phyloP scores from a whole-genome alignment of 2,113 vertebrate species.

The Myrmecophaga tridactyla region DNA sequence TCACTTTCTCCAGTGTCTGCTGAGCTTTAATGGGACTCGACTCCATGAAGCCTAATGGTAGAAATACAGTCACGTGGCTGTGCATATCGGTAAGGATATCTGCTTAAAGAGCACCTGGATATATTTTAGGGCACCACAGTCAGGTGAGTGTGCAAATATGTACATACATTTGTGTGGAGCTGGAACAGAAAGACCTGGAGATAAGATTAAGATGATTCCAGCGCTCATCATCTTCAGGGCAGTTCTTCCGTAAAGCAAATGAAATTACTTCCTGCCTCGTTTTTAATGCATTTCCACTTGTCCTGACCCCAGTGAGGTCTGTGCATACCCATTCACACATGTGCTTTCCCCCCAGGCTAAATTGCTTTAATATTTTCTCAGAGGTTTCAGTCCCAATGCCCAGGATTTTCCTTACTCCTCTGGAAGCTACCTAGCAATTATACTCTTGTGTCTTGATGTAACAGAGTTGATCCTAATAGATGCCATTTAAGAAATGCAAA shows the following conservation, averaged over 20 bases:
- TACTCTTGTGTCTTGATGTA: not conserved
- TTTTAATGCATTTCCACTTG: not conserved
- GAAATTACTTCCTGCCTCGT: not conserved
- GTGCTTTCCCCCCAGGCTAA: not conserved
- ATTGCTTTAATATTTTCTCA: slow-evolving; percentile 15
- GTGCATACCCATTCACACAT: not conserved
- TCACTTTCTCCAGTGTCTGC: not conserved
- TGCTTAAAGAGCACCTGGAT: not conserved
- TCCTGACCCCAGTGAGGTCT: not conserved
- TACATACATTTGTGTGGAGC: not conserved
- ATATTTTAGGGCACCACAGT: not conserved
- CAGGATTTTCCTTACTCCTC: not conserved
- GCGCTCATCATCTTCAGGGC: not conserved
- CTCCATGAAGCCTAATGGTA: not conserved
- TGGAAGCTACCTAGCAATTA: not conserved
- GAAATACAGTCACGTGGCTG: not conserved
- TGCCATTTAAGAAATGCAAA: slow-evolving; percentile 14
- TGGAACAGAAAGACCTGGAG: not conserved
- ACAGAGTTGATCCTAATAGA: not conserved
- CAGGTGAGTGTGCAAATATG: not conserved
- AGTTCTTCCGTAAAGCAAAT: not conserved
- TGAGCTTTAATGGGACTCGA: not conserved
- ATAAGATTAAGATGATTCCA: not conserved
- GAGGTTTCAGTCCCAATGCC: not conserved
- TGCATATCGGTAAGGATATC: not conserved